Percentiles rank a stretch among this genome's conserved stretches.
Conservation (phyloP, 37 sponge, comb jelly and placozoan species). For the Halichondria panicea region DNA sequence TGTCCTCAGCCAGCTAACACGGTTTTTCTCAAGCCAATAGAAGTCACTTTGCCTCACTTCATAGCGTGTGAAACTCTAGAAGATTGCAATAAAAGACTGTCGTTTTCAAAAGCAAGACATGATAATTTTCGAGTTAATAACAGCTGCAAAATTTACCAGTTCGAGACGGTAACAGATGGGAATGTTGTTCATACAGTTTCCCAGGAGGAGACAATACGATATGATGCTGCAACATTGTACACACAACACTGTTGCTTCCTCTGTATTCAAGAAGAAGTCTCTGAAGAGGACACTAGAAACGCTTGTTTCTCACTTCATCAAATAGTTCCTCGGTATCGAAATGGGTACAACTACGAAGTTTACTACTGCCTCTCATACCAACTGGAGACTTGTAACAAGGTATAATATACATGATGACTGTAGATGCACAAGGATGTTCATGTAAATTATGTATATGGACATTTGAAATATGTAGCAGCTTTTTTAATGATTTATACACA, state of each 20-base stretch:
- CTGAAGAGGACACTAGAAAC: not conserved
- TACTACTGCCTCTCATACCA: not conserved
- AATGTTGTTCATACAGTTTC: not conserved
- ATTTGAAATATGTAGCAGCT: too few relatives aligned
- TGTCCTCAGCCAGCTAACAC: not conserved
- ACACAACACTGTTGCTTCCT: constrained; percentile 1
- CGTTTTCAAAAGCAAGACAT: not conserved
- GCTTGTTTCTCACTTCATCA: not conserved
- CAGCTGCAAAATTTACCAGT: not conserved
- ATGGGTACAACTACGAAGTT: not conserved
- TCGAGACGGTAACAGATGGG: not conserved
- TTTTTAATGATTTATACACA: too few relatives aligned
- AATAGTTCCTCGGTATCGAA: not conserved
- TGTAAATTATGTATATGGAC: too few relatives aligned
- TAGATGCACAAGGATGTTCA: too few relatives aligned
- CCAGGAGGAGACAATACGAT: not conserved
- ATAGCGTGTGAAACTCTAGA: not conserved
- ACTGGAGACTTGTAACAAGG: not conserved
- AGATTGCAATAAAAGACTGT: not conserved
- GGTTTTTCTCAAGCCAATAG: not conserved
- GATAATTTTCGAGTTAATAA: not conserved
- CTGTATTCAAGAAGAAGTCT: not conserved
- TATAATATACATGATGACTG: not conserved
- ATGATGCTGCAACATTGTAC: not conserved
- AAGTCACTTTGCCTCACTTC: not conserved